Conservation (phyloP, 23 tunicate genomes). For the Diplosoma virens region DNA sequence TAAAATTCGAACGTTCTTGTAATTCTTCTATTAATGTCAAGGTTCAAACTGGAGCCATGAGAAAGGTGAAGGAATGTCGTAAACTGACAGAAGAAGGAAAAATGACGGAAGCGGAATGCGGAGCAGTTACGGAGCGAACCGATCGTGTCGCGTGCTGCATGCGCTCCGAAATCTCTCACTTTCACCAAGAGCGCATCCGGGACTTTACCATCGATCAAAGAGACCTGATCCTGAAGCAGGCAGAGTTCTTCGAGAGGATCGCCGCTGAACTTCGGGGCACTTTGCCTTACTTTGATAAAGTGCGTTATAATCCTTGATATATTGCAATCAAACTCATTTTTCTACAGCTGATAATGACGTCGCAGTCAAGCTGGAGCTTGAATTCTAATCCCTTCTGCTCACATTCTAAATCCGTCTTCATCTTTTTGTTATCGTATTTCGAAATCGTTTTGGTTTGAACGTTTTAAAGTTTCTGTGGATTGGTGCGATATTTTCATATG, state of each 20-base stretch:
- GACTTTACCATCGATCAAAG: slow-evolving; percentile 58
- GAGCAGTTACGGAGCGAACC: slow-evolving; percentile 78
- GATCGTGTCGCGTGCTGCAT: slow-evolving; percentile 74
- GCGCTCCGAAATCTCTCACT: slow-evolving; percentile 85
- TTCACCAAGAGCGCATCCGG: slow-evolving; percentile 74
- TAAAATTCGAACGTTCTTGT: too few relatives aligned
- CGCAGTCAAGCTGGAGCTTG: too few relatives aligned
- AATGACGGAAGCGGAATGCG: slow-evolving; percentile 82
- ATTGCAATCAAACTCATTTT: too few relatives aligned
- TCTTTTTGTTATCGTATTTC: too few relatives aligned
- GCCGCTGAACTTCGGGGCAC: slow-evolving; percentile 68
- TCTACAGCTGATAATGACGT: too few relatives aligned
- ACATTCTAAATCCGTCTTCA: too few relatives aligned
- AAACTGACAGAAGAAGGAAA: slow-evolving; percentile 84
- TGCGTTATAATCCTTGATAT: slow-evolving; percentile 12
- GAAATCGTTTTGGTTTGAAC: too few relatives aligned
- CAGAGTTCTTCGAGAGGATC: slow-evolving; percentile 75
- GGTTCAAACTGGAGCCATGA: slow-evolving; percentile 90
- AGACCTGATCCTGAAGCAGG: slow-evolving; percentile 53
- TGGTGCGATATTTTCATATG: too few relatives aligned
- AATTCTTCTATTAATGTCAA: slow-evolving; percentile 2
- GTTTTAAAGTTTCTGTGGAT: too few relatives aligned
- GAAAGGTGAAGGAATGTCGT: slow-evolving; percentile 84
- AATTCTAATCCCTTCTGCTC: too few relatives aligned
- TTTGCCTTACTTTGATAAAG: slow-evolving; percentile 47